A percentile compares a stretch with the other conserved stretches of the same genome.
phyloP scores from a whole-genome alignment of 1,140 invertebrate species.

The Steinernema feltiae region DNA sequence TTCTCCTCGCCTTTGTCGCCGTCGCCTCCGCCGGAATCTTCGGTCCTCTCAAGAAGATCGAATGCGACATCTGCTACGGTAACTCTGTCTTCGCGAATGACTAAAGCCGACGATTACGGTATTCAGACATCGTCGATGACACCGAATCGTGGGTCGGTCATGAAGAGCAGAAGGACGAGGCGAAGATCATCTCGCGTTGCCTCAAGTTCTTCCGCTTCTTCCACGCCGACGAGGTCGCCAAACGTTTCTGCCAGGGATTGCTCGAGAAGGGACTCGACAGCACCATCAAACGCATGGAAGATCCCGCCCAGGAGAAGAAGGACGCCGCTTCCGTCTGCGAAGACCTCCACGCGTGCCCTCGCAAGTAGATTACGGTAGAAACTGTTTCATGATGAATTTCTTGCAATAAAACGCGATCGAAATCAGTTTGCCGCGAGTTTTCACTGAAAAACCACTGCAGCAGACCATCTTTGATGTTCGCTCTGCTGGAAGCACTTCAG shows the following conservation, averaged over 20 bases:
- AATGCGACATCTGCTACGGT: not conserved
- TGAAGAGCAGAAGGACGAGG: not conserved
- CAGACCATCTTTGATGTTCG: no score
- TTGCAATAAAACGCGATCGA: no score
- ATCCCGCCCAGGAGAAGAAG: not conserved
- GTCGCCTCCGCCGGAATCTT: not conserved
- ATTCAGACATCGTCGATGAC: not conserved
- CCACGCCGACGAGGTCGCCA: not conserved
- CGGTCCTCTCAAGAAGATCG: not conserved
- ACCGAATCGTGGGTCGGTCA: not conserved
- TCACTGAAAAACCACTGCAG: no score
- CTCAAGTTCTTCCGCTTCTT: not conserved
- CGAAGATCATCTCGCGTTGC: not conserved
- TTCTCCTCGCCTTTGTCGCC: not conserved
- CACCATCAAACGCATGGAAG: not conserved
- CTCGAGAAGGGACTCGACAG: not conserved
- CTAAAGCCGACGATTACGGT: no score
- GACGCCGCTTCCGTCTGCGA: not conserved
- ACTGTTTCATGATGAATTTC: no score
- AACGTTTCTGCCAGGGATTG: not conserved
- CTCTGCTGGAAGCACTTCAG: no score
- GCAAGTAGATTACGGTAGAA: no score
- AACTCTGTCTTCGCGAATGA: no score
- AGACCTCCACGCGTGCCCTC: not conserved
- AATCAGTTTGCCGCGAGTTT: no score